phyloP scores from a whole-genome alignment of 2,888 invertebrate species.

The Pyralis farinalis region DNA sequence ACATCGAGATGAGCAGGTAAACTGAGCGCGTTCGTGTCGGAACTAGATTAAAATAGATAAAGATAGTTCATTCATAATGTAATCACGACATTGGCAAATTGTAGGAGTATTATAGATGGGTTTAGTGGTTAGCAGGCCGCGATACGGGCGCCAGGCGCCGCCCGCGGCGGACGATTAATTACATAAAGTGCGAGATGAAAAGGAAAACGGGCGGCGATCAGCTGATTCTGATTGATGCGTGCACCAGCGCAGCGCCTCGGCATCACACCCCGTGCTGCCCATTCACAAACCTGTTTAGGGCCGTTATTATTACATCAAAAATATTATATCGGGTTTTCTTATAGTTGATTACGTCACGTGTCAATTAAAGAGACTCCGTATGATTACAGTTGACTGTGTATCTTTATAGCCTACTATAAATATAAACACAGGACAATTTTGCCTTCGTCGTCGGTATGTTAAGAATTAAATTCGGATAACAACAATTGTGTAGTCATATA shows the following conservation, averaged over 20 bases:
- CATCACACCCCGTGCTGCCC: constrained; percentile 41
- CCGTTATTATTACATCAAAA: constrained; percentile 48
- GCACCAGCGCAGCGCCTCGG: constrained; percentile 21
- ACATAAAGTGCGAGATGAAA: constrained; percentile 69
- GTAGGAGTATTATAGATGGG: constrained; percentile 43
- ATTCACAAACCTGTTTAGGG: constrained; percentile 58
- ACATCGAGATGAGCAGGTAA: constrained; percentile 34
- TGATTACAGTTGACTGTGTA: not conserved
- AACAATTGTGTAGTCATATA: too few species aligned
- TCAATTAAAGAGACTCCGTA: constrained; percentile 31
- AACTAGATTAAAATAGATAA: constrained; percentile 43
- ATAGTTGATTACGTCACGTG: constrained; percentile 42
- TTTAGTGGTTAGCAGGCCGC: constrained; percentile 31
- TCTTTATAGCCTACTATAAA: too few species aligned
- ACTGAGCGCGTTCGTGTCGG: constrained; percentile 28
- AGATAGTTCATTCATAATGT: constrained; percentile 58
- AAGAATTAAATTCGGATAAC: too few species aligned
- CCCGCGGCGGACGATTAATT: constrained; percentile 68
- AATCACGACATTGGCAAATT: constrained; percentile 43
- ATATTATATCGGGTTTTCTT: constrained; percentile 34
- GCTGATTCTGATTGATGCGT: constrained; percentile 71
- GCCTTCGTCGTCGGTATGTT: too few species aligned
- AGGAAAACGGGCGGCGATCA: constrained; percentile 64
- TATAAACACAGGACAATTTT: too few species aligned
- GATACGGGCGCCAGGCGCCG: constrained; percentile 22